These are phyloP conservation scores for Hippolais icterina DNA, from an alignment of 2,113 vertebrate genomes.

Conservation along the genomic window DNA sequence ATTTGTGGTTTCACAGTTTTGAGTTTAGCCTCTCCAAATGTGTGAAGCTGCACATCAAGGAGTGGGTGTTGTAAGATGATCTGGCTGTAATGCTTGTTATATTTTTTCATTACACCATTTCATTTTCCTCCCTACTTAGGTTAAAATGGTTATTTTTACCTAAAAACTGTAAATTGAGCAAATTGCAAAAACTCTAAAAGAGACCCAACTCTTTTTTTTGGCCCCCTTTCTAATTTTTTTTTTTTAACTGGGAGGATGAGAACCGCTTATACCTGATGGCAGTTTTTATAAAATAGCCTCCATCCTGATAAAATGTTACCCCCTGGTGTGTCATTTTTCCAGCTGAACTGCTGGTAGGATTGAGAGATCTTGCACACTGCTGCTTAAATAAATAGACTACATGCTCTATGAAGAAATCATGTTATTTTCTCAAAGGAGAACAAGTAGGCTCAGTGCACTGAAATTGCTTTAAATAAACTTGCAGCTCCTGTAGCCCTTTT, in stretches of 20 bases:
- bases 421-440: constrained; percentile 76
- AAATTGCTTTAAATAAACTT: constrained; percentile 76
- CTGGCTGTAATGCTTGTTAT: neutral
- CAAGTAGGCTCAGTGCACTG: constrained; percentile 65
- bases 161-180: neutral
- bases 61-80: neutral
- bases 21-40: constrained; percentile 11
- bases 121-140: neutral
- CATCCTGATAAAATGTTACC: constrained; percentile 73
- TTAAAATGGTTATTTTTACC: neutral
- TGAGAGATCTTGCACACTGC: constrained; percentile 69
- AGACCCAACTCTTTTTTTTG: neutral
- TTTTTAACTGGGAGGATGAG: constrained; percentile 2
- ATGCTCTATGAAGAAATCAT: constrained; percentile 68
- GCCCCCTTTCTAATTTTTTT: neutral
- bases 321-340: constrained; percentile 64
- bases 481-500: constrained; percentile 49
- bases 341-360: constrained; percentile 63
- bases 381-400: constrained; percentile 75
- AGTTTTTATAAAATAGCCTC: constrained; percentile 69
- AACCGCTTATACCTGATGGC: constrained; percentile 62
- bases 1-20: constrained; percentile 20
- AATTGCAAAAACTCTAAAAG: neutral
- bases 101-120: neutral
- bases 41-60: neutral